Evolutionary conservation across 2,888 invertebrate genomes (phyloP), one percentile per base, ranked within the genome.

Genomic region (Hyalella azteca): DNA sequence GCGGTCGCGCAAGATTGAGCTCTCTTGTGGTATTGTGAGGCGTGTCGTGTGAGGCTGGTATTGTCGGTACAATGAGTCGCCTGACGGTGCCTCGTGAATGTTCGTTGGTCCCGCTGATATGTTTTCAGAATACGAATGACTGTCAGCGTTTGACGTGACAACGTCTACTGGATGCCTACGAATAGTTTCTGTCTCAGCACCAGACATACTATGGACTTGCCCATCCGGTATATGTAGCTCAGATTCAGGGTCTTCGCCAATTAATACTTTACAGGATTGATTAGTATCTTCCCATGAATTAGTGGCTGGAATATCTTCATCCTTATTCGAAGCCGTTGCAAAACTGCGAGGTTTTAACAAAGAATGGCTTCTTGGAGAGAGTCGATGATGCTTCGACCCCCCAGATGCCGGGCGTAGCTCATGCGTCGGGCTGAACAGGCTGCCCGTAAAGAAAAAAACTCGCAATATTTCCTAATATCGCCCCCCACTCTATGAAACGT

Each of bases 1-100:
- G 7, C 86, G 81, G 81, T 87, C 87, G 26, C 86, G 73, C 2
- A 86, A 86, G 50, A 86, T 86, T 1, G 85, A 85, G 36, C 85
- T 85, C 83, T 86, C 86, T 73, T 87, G 86, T 2, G 87, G 87
- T 73, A 86, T 86, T 0, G 86, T 86, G 11, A 87, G 81, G 41
- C 86, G 85, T 1, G 82, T 19, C 15, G 45, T 29, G n/a, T 19
- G 4, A 11, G 66, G 36, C 13, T 32, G 66, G 66, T 66, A 29
- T 36, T 66, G 39, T 9, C 66, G 66, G n/a, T 66, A 66, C 4
- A 36, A 36, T 19, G 66, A 32, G 32, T 66, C 66, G 36, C 36
- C 36, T n/a, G 3, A n/a, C 32, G 32, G 39, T 11, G 13, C 36
- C 19, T 66, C 66, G 36, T n/a, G 36, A 13, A 66, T 66, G 36